Conservation (phyloP, 2,113 vertebrate species). For the Semnopithecus entellus region DNA sequence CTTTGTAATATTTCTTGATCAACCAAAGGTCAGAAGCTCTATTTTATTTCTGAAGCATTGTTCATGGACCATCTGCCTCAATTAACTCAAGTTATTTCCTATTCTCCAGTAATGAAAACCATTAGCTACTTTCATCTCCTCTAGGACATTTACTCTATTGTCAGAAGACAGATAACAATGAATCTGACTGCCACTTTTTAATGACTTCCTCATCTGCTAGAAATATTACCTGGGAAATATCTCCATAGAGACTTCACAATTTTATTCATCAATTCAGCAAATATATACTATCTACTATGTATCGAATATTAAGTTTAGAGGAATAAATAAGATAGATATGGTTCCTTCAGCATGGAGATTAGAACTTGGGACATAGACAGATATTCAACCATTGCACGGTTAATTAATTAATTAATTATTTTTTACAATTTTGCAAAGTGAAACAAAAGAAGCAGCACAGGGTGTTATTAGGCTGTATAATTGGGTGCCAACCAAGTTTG, state of each 20-base stretch:
- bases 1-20: slow-evolving; percentile 1
- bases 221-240: slow-evolving; percentile 42
- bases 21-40: slow-evolving; percentile 23
- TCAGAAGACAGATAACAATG: neutral
- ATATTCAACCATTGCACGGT: neutral
- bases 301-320: neutral
- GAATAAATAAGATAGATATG: neutral
- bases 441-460: neutral
- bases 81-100: slow-evolving; percentile 23
- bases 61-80: neutral
- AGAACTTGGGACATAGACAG: neutral
- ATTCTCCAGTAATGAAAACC: neutral
- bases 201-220: neutral
- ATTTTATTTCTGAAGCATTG: slow-evolving; percentile 43
- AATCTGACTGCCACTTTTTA: neutral
- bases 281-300: slow-evolving; percentile 29
- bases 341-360: neutral
- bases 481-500: neutral
- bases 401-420: neutral
- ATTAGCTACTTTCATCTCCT: neutral
- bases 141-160: slow-evolving; percentile 46
- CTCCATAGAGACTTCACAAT: neutral
- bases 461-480: neutral
- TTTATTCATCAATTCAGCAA: slow-evolving; percentile 36
- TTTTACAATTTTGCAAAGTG: slow-evolving; percentile 11